Percentiles rank a stretch among this genome's conserved stretches.
phyloP scores from a whole-genome alignment of 2,113 vertebrate genomes.

The Camarhynchus parvulus region DNA sequence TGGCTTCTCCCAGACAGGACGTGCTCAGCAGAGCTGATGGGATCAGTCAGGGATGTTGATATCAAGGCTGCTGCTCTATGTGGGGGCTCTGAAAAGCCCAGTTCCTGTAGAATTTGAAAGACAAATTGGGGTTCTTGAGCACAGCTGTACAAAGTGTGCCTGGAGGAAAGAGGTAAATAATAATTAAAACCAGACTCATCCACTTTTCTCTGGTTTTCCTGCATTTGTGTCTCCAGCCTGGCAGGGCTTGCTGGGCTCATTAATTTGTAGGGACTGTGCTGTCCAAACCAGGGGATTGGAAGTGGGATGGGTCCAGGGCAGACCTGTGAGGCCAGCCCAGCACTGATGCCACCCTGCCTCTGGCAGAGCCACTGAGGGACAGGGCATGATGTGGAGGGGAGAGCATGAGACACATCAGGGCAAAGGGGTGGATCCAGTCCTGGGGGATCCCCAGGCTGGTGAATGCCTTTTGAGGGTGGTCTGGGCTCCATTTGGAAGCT shows the following conservation, averaged over 20 bases:
- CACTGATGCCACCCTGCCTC: not conserved
- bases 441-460: not conserved
- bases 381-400: not conserved
- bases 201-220: not conserved
- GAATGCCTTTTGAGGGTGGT: not conserved
- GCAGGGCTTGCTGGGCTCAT: not conserved
- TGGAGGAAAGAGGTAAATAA: not conserved
- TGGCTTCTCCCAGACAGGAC: not conserved
- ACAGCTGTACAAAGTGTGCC: not conserved
- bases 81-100: not conserved
- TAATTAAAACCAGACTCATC: not conserved
- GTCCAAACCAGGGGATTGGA: not conserved
- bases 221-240: not conserved
- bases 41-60: fast-evolving
- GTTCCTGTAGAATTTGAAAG: not conserved
- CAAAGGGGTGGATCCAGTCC: not conserved
- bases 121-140: not conserved
- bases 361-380: not conserved
- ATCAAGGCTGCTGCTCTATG: not conserved
- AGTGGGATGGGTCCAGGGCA: not conserved
- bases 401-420: fast-evolving
- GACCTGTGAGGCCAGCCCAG: not conserved
- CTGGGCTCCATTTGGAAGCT: not conserved
- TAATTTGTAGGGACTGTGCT: not conserved
- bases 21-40: not conserved